Evolutionary conservation across 2,888 invertebrate species (phyloP).

Genomic region (Anorthoa munda): DNA sequence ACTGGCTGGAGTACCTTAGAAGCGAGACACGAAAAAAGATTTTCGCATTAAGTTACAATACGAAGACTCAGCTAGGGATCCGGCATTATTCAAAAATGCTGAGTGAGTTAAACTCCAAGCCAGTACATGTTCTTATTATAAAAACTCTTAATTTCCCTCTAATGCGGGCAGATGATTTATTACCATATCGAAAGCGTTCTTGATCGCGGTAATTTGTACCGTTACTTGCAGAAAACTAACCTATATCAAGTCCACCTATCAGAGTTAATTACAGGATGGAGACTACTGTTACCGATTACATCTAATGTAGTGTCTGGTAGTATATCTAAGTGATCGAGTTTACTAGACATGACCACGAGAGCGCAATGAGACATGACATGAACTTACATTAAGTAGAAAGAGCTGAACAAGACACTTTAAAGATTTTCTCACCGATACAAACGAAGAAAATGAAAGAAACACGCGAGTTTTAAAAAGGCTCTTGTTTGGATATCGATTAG

Average conservation of each 20-base stretch:
- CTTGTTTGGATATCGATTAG: slow-evolving; percentile 56
- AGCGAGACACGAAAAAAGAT: slow-evolving; percentile 27
- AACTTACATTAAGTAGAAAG: slow-evolving; percentile 18
- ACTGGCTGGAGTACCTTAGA: slow-evolving; percentile 35
- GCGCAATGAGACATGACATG: slow-evolving; percentile 16
- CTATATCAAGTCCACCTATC: slow-evolving; percentile 59
- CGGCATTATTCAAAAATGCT: slow-evolving; percentile 15
- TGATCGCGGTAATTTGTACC: slow-evolving; percentile 65
- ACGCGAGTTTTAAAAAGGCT: slow-evolving; percentile 14
- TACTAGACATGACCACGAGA: slow-evolving; percentile 22
- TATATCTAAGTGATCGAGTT: slow-evolving; percentile 38
- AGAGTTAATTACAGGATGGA: slow-evolving; percentile 63
- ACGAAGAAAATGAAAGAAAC: slow-evolving; percentile 20
- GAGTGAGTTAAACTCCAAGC: slow-evolving; percentile 22
- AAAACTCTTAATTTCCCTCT: slow-evolving; percentile 46
- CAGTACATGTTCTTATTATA: slow-evolving; percentile 22
- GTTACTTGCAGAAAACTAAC: slow-evolving; percentile 71
- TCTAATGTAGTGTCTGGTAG: slow-evolving; percentile 44
- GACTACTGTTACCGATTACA: slow-evolving; percentile 48
- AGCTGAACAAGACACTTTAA: slow-evolving; percentile 10
- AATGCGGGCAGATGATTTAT: slow-evolving; percentile 64
- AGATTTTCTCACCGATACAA: slow-evolving; percentile 19
- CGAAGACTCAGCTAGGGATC: not conserved
- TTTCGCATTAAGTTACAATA: slow-evolving; percentile 19
- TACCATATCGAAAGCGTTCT: slow-evolving; percentile 59